These are phyloP conservation scores for Miltochrista miniata DNA, from an alignment of 2,888 invertebrate genomes.

Conservation along the genomic window DNA sequence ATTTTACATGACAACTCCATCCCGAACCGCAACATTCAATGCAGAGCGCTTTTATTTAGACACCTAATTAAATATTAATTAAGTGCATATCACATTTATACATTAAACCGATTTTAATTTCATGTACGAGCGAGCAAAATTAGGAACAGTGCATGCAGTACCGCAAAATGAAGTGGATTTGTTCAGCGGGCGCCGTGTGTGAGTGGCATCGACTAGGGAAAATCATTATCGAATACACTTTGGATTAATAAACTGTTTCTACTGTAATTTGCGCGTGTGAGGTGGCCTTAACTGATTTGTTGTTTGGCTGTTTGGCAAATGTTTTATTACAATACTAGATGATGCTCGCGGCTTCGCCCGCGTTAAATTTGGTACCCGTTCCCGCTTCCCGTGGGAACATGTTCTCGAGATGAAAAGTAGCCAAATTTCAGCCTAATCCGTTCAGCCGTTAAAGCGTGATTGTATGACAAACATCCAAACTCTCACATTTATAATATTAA, in stretches of 20 bases:
- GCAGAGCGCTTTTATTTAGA: conserved; percentile 77
- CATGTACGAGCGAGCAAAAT: conserved; percentile 79
- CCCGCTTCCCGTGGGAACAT: no score
- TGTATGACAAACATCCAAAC: no score
- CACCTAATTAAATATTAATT: conserved; percentile 83
- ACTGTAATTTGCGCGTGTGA: conserved; percentile 20
- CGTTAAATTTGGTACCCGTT: no score
- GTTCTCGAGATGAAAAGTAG: no score
- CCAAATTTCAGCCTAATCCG: no score
- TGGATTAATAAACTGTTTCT: conserved; percentile 52
- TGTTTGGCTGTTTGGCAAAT: not conserved
- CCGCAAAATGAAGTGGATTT: conserved; percentile 80
- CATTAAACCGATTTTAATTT: conserved; percentile 82
- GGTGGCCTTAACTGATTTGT: not conserved
- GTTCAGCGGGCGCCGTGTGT: conserved; percentile 46
- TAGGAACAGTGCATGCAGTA: conserved; percentile 72
- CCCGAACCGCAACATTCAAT: conserved; percentile 60
- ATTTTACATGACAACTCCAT: conserved; percentile 63
- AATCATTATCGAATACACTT: conserved; percentile 75
- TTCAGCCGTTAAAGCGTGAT: no score
- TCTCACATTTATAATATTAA: no score
- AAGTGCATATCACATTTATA: conserved; percentile 81
- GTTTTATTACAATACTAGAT: not conserved
- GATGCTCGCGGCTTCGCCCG: no score
- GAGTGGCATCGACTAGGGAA: conserved; percentile 56